Percentiles rank a stretch among this genome's conserved stretches.
Evolutionary conservation across 2,113 vertebrate species (phyloP).

Genomic region (Python bivittatus): DNA sequence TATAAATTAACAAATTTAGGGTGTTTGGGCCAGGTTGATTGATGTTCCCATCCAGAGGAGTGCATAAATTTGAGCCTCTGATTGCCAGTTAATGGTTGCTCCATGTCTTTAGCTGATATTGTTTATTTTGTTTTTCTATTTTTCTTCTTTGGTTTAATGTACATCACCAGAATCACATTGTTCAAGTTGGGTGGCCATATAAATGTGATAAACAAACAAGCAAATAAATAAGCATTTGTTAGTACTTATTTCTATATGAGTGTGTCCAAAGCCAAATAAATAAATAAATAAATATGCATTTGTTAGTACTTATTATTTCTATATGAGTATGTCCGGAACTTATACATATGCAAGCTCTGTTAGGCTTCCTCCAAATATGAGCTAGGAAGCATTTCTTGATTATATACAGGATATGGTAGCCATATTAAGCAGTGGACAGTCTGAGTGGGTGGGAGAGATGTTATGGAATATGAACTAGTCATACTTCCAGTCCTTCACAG

Average conservation of each 20-base stretch:
- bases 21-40: neutral
- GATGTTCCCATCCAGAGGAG: neutral
- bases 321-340: neutral
- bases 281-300: neutral
- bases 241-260: neutral
- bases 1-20: neutral
- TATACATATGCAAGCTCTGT: neutral
- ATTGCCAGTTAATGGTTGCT: neutral
- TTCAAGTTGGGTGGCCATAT: neutral
- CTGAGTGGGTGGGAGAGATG: neutral
- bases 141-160: neutral
- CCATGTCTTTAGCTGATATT: neutral
- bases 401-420: neutral
- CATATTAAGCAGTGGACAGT: neutral
- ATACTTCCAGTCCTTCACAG: neutral
- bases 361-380: neutral
- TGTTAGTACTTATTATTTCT: neutral
- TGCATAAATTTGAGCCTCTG: neutral
- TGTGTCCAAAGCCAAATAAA: neutral
- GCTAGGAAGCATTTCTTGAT: neutral
- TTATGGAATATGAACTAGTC: neutral
- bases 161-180: neutral
- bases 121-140: neutral
- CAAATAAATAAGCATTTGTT: neutral
- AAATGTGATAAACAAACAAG: no score